Evolutionary conservation across 2,888 invertebrate species (phyloP), one percentile per base, ranked within the genome.

Genomic region (Unio delphinus): DNA sequence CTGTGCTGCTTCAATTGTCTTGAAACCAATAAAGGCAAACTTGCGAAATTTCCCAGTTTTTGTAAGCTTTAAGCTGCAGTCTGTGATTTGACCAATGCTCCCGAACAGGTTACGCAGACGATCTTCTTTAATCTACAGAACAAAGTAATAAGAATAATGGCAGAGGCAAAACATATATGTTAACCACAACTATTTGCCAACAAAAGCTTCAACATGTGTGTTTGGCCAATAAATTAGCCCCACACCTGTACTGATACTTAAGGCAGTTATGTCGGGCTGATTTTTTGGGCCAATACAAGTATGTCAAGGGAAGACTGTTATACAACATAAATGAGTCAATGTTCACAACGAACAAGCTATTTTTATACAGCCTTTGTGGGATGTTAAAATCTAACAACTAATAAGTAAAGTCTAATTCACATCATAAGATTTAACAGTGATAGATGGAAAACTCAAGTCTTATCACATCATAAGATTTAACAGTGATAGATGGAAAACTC

Each of bases 1-100:
- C 64, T 92, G 87, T 0, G 97, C 98, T 86, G 96, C 94, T 64
- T 94, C 93, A 74, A 94, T 95, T 30, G 92, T 93, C 86, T 95
- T 94, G 89, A 93, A 99, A 11, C 99, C 99, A 81, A 99, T 92
- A 88, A 99, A 99, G 6, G 94, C 96, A 91, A 99, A 99, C 84
- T 95, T 94, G 72, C 99, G 92, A 89, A 99, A 99, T 87, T 94
- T 94, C 15, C 98, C 98, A 91, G 96, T 94, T 81, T 94, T 93
- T 0, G 96, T 96, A 86, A 95, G 98, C 89, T 98, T 99, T 11
- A 99, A 90, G 84, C 96, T 95, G 11, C 98, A 93, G 91, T 99
- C 99, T 11, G 98, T 99, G 15, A 99, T 93, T 75, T 93, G 70
- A 30, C 97, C 97, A 86, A 95, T 94, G 83, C 93, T 90, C 64